Evolutionary conservation across 2,113 vertebrate species (phyloP).

Genomic region (Pardalotus punctatus): DNA sequence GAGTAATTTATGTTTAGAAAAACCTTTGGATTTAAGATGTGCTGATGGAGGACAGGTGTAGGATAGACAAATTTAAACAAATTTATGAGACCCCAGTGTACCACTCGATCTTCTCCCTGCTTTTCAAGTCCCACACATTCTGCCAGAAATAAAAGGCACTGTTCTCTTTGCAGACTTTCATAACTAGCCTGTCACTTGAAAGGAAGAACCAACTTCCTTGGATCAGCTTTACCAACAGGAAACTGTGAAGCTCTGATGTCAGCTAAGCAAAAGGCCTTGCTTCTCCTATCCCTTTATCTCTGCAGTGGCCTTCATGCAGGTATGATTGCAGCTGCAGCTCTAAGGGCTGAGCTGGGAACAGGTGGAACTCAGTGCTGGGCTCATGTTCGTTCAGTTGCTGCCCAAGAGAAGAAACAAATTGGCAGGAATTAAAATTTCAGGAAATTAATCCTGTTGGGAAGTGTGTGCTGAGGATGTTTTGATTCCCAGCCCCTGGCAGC

Average conservation of each 20-base stretch:
- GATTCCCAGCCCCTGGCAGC: neutral
- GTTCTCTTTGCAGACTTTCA: neutral
- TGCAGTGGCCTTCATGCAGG: neutral
- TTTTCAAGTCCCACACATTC: neutral
- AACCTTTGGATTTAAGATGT: neutral
- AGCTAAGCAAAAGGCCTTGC: neutral
- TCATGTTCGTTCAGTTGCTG: neutral
- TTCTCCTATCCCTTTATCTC: neutral
- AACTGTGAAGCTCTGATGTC: neutral
- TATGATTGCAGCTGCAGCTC: neutral
- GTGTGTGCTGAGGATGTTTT: neutral
- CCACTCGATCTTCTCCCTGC: neutral
- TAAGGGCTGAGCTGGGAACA: neutral
- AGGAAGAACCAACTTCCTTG: neutral
- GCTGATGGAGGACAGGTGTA: neutral
- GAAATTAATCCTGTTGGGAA: neutral
- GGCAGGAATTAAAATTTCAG: neutral
- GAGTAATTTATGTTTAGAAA: neutral
- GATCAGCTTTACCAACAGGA: neutral
- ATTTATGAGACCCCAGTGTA: neutral
- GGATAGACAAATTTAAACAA: neutral
- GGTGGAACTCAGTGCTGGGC: neutral
- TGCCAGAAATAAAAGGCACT: neutral
- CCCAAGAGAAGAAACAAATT: neutral
- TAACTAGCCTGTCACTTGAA: neutral